A percentile compares a stretch with the other conserved stretches of the same genome.
Conservation (phyloP, 1,140 invertebrate species). For the Drosophila leontia region DNA sequence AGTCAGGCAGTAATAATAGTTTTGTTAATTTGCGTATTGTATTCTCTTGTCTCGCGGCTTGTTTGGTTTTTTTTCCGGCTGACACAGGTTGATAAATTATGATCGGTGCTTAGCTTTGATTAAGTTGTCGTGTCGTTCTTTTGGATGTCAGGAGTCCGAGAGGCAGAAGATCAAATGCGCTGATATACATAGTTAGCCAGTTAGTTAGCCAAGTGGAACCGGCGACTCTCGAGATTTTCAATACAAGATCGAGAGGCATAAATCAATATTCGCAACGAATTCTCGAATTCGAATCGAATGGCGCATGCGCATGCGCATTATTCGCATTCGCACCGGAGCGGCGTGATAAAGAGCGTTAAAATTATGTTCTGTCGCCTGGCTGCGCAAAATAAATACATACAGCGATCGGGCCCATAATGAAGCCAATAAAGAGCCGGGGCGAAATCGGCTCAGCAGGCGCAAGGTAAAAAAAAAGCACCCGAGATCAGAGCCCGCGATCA, state of each 20-base stretch:
- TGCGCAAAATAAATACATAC: slow-evolving; percentile 76
- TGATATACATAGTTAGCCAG: slow-evolving; percentile 45
- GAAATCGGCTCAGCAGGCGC: slow-evolving; percentile 69
- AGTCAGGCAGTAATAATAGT: slow-evolving; percentile 69
- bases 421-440: slow-evolving; percentile 66
- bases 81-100: slow-evolving; percentile 73
- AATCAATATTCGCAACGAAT: slow-evolving; percentile 71
- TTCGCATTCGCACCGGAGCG: slow-evolving; percentile 66
- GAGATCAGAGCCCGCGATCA: slow-evolving; percentile 13
- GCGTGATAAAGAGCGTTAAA: slow-evolving; percentile 79
- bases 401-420: slow-evolving; percentile 69
- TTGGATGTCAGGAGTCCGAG: slow-evolving; percentile 34
- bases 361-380: slow-evolving; percentile 80
- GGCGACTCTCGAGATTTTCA: slow-evolving; percentile 17
- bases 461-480: slow-evolving; percentile 56
- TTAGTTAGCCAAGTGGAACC: slow-evolving; percentile 7
- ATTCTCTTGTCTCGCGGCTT: slow-evolving; percentile 31
- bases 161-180: slow-evolving; percentile 41
- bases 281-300: slow-evolving; percentile 25
- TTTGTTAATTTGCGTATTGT: slow-evolving; percentile 77
- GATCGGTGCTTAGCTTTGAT: slow-evolving; percentile 61
- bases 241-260: slow-evolving; percentile 39
- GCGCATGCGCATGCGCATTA: slow-evolving; percentile 57
- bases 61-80: slow-evolving; percentile 61
- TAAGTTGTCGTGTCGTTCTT: slow-evolving; percentile 65